phyloP scores from a whole-genome alignment of 2,113 vertebrate genomes.

The Mola mola region DNA sequence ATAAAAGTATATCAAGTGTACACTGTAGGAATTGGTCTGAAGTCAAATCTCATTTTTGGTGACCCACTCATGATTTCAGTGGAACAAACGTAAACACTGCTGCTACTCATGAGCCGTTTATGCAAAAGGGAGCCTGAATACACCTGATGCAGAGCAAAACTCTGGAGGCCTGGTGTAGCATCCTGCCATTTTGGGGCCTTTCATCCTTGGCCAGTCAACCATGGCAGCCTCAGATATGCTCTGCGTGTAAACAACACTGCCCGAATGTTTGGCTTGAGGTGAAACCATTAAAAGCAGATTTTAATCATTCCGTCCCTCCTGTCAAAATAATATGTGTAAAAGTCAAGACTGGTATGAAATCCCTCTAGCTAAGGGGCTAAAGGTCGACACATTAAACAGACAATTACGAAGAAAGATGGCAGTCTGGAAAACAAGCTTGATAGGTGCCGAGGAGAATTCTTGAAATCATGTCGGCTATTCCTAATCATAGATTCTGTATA shows the following conservation, averaged over 20 bases:
- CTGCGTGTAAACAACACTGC: constrained; percentile 54
- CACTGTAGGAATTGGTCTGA: constrained; percentile 1
- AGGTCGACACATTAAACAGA: constrained; percentile 7
- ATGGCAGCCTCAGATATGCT: constrained; percentile 35
- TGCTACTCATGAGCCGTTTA: constrained; percentile 8
- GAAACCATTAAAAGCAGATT: constrained; percentile 27
- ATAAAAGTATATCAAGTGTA: neutral
- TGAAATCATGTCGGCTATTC: constrained; percentile 11
- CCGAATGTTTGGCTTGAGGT: constrained; percentile 17
- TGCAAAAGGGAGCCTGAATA: constrained; percentile 25
- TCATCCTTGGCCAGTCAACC: constrained; percentile 40
- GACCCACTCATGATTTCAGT: too few relatives aligned
- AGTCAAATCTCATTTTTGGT: too few relatives aligned
- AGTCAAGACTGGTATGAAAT: constrained; percentile 31
- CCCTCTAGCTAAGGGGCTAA: constrained; percentile 25
- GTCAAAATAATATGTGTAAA: constrained; percentile 41
- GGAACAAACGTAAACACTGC: too few relatives aligned
- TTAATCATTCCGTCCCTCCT: constrained; percentile 31
- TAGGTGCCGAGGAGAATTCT: constrained; percentile 13
- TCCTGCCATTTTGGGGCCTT: constrained; percentile 38
- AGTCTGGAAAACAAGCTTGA: constrained; percentile 22
- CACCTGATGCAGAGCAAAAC: constrained; percentile 34
- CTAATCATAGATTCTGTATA: constrained; percentile 7
- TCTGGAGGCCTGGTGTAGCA: constrained; percentile 16
- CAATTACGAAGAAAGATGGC: neutral